Base-by-base conservation (phyloP, 2,797 vertebrate species). In the Malurus leucopterus region DNA sequence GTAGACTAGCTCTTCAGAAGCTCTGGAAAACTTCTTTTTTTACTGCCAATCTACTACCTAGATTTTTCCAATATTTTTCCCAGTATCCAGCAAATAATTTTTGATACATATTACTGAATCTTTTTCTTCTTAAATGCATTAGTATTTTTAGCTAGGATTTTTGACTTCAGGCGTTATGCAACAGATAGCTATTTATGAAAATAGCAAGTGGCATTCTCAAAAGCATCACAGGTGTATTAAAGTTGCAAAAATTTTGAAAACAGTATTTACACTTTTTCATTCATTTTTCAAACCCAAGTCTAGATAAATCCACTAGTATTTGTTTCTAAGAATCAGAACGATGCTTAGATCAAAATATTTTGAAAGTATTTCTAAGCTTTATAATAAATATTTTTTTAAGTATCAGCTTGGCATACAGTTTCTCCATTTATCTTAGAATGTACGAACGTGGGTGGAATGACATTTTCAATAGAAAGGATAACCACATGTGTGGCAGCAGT, bases 401-500 rank as follows among this genome's bases (percentile, higher is more conserved):
- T 23, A 32, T 86, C 11, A 46, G 6, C 8, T 54, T 72, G 21
- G 27, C 26, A 72, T 30, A 26, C 4, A 61, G 20, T 38, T 77
- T 69, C 36, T 82, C 43, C 14, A 46, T 4, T n/a, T 75, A 29
- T 13, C 21, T 74, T 23, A 68, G 15, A 44, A 58, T 58, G 36
- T 36, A 36, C 12, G 11, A 36, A 36, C 5, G 8, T 8, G 14
- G 6, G 20, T 58, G 8, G 43, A 87, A 83, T 15, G 12, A 29
- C 14, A 72, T 7, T 86, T 40, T 34, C 47, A 81, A 55, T 8
- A 51, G 40, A 65, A 92, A 84, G 26, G 26, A 61, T 21, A 46
- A 3, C 30, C 11, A 38, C 0, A 18, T 7, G 6, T 54, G 8
- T 41, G 9, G 16, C 26, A 8, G 21, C 15, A 55, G 46, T 17